Conservation (phyloP, 2,797 vertebrate genomes). For the Aldrovandia affinis region DNA sequence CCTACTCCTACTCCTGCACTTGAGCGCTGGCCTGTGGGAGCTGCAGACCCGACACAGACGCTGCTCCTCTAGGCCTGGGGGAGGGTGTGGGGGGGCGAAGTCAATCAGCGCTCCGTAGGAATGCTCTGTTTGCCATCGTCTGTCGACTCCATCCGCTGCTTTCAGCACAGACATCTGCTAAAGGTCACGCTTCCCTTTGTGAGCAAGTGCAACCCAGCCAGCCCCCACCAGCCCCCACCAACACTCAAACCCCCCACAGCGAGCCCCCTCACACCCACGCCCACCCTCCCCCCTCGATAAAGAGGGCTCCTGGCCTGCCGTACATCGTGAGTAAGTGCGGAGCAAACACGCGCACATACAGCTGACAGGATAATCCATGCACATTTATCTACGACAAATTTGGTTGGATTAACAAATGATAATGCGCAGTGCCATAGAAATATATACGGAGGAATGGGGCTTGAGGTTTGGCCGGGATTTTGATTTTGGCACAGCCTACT, state of each 20-base stretch:
- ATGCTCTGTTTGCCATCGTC: conserved; percentile 79
- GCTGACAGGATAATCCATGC: conserved; percentile 89
- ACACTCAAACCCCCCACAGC: conserved; percentile 46
- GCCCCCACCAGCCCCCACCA: background rate
- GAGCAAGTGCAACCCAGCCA: conserved; percentile 65
- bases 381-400: conserved; percentile 91
- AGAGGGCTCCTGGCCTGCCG: conserved; percentile 82
- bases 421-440: conserved; percentile 86
- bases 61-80: background rate
- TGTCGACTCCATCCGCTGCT: conserved; percentile 81
- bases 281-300: background rate
- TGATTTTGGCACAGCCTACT: background rate
- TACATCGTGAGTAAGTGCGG: conserved; percentile 89
- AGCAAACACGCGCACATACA: conserved; percentile 87
- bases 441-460: conserved; percentile 68
- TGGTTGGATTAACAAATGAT: conserved; percentile 88
- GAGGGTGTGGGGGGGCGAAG: no score
- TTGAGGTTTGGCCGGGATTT: background rate
- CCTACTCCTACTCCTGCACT: background rate
- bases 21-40: conserved; percentile 5
- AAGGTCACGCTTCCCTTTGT: conserved; percentile 84
- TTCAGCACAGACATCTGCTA: conserved; percentile 84
- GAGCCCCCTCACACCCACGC: background rate
- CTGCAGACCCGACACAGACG: background rate
- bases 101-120: conserved; percentile 77